phyloP scores from a whole-genome alignment of 2,797 vertebrate species.

The Malacoraja senta region DNA sequence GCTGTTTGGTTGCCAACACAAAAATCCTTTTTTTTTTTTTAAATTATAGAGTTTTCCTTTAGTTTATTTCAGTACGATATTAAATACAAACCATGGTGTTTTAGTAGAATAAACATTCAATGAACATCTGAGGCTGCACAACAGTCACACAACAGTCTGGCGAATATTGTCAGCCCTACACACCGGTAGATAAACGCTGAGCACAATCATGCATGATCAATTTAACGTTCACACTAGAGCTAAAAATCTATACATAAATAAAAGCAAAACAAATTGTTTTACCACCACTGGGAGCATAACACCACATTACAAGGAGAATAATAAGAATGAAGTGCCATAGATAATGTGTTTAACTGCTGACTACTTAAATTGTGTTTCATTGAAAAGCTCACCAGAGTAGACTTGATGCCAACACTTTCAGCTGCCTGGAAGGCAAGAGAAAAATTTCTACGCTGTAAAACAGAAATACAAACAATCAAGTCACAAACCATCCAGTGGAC shows the following conservation, averaged over 20 bases:
- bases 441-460: slow-evolving; percentile 84
- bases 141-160: neutral
- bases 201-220: neutral
- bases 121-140: neutral
- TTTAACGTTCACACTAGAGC: neutral
- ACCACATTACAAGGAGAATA: neutral
- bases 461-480: slow-evolving; percentile 41
- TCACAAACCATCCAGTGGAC: neutral
- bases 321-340: slow-evolving; percentile 8
- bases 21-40: too few relatives aligned
- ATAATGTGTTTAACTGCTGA: slow-evolving; percentile 6
- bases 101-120: neutral
- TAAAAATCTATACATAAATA: slow-evolving; percentile 15
- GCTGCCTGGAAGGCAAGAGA: slow-evolving; percentile 93
- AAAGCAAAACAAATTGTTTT: neutral
- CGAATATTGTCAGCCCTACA: neutral
- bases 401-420: slow-evolving; percentile 94
- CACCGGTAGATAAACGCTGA: neutral
- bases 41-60: neutral
- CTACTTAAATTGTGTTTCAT: neutral
- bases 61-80: neutral
- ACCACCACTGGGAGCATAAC: neutral
- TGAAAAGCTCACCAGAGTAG: slow-evolving; percentile 77
- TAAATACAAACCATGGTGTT: neutral
- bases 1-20: neutral